phyloP scores from a whole-genome alignment of 2,113 vertebrate species.

The Cercopithecus mona region DNA sequence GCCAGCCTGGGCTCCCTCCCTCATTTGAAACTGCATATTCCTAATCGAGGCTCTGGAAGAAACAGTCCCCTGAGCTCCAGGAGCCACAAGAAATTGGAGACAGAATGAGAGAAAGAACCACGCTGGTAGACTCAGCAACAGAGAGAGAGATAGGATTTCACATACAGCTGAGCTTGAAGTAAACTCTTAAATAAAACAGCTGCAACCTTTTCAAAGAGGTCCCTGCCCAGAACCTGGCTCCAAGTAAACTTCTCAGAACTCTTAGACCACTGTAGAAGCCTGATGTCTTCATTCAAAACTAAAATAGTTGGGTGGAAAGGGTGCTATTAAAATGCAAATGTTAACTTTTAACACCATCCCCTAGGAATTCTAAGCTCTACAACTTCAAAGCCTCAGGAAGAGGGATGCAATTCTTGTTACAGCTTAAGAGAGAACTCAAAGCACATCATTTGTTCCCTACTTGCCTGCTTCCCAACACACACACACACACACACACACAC shows the following conservation, averaged over 20 bases:
- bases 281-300: slow-evolving; percentile 42
- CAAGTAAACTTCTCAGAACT: background rate
- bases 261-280: background rate
- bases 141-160: slow-evolving; percentile 37
- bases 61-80: slow-evolving; percentile 62
- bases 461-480: background rate
- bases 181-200: slow-evolving; percentile 40
- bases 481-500: background rate
- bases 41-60: slow-evolving; percentile 77
- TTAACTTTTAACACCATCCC: slow-evolving; percentile 41
- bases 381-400: slow-evolving; percentile 60
- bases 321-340: slow-evolving; percentile 50
- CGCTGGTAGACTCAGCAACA: background rate
- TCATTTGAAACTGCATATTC: slow-evolving; percentile 75
- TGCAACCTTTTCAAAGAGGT: background rate
- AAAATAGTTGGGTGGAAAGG: slow-evolving; percentile 44
- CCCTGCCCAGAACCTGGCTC: background rate
- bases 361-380: background rate
- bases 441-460: background rate
- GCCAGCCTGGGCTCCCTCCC: slow-evolving; percentile 47
- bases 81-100: slow-evolving; percentile 60
- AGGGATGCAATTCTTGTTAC: slow-evolving; percentile 45
- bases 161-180: slow-evolving; percentile 39
- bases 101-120: slow-evolving; percentile 62
- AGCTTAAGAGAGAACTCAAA: slow-evolving; percentile 45